phyloP scores from a whole-genome alignment of 2,113 vertebrate species.

The zebrafish (Danio rerio) region DNA sequence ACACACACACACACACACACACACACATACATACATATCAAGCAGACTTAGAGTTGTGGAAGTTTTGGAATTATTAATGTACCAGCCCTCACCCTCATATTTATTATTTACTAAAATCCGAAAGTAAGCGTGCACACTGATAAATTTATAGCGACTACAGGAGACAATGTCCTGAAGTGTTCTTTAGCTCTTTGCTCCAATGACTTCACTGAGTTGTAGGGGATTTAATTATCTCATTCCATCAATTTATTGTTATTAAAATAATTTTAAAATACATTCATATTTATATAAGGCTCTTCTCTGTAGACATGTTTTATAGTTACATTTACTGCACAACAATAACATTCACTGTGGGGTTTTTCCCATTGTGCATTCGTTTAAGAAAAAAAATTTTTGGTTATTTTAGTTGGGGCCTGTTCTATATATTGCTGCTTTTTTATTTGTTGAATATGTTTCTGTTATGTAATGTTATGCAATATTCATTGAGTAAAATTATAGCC shows the following conservation, averaged over 20 bases:
- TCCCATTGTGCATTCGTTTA: background rate
- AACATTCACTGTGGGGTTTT: background rate
- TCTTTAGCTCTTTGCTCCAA: slow-evolving; percentile 1
- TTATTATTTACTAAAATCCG: slow-evolving; percentile 26
- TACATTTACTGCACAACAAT: background rate
- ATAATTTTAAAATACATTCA: background rate
- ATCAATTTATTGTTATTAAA: background rate
- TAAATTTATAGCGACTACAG: background rate
- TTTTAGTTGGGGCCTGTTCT: background rate
- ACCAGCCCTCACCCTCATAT: background rate
- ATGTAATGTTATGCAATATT: background rate
- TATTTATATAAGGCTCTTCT: background rate
- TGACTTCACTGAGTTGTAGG: background rate
- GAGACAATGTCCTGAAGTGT: background rate
- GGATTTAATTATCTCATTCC: background rate
- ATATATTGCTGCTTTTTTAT: background rate
- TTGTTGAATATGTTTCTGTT: background rate
- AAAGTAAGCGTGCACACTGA: background rate
- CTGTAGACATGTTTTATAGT: background rate
- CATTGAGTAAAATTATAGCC: background rate
- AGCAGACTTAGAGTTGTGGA: background rate
- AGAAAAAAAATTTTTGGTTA: too few relatives aligned
- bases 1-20: background rate
- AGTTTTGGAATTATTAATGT: slow-evolving; percentile 24
- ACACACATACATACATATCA: slow-evolving; percentile 1